Base-by-base conservation (phyloP, 2,888 invertebrate genomes). In the Ornithoptera priamus region DNA sequence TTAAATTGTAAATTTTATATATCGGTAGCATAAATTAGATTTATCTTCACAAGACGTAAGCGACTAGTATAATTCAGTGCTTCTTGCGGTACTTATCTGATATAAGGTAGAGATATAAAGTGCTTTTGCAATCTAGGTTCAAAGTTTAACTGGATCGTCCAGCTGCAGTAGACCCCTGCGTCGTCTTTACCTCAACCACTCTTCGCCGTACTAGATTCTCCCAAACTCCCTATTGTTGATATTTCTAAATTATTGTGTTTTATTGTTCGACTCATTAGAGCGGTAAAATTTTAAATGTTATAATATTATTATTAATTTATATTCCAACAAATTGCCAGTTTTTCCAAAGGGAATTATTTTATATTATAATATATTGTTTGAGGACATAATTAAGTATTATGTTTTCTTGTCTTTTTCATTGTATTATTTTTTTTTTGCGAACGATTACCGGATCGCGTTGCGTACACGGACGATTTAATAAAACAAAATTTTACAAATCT, bases 41-140 rank as follows among this genome's bases (percentile, higher is more conserved):
- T 39, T 50, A 65, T 62, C 65, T 66, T 65, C 62, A 65, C 65
- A 68, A 56, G 65, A 56, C 24, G 59, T 59, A 65, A n/a, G 65
- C 57, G 50, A 65, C 18, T 62, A 62, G 66, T 67, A 63, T 72
- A 68, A 63, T 75, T 72, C 68, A 75, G 75, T 73, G 74, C 77
- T 76, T 46, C 73, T 75, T 75, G 75, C 76, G 78, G 79, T 80
- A 79, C 80, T 76, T 74, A 71, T 73, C 74, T 74, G 72, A 72
- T 68, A 17, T 64, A 68, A 24, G 60, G 22, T 72, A 71, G 67
- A 71, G 67, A 20, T 22, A 69, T 71, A 63, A 63, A 30, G 63
- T 12, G 62, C 66, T 63, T 69, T 67, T 42, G 59, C 59, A 62
- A 62, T n/a, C 6, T 18, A 61, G 42, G 53, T 53, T 70, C 56